Conservation (phyloP, 2,797 vertebrate genomes). For the Ataeniobius toweri region DNA sequence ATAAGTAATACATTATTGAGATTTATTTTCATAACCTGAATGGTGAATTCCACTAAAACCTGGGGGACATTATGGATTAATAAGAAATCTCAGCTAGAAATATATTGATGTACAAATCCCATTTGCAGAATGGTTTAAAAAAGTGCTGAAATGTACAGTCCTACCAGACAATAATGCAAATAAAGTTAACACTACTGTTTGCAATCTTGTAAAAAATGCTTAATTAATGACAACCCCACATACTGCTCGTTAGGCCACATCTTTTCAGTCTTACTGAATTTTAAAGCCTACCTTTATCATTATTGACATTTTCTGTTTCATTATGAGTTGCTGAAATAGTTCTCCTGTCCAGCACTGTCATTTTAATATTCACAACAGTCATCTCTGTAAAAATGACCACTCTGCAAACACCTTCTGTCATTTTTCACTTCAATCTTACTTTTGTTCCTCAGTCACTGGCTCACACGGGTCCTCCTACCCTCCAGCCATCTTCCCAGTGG, state of each 20-base stretch:
- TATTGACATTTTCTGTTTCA: no score
- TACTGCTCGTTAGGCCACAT: no score
- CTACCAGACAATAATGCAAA: neutral
- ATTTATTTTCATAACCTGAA: neutral
- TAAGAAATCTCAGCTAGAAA: neutral
- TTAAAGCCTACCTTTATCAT: no score
- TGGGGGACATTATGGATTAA: neutral
- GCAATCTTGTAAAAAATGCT: neutral
- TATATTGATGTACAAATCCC: no score
- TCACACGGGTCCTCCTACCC: slow-evolving; percentile 91
- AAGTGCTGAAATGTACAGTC: neutral
- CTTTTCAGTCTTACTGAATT: no score
- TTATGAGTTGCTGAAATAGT: no score
- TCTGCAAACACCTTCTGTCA: no score
- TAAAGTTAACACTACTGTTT: neutral
- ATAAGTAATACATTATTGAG: neutral
- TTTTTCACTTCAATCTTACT: neutral
- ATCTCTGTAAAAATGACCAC: neutral
- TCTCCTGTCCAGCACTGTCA: no score
- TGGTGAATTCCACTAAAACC: neutral
- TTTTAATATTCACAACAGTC: neutral
- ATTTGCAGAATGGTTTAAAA: neutral
- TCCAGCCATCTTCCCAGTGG: slow-evolving; percentile 87
- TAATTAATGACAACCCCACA: no score
- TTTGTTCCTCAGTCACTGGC: slow-evolving; percentile 87